Base-by-base conservation (phyloP, 2,888 invertebrate genomes). In the Conus canariensis region DNA sequence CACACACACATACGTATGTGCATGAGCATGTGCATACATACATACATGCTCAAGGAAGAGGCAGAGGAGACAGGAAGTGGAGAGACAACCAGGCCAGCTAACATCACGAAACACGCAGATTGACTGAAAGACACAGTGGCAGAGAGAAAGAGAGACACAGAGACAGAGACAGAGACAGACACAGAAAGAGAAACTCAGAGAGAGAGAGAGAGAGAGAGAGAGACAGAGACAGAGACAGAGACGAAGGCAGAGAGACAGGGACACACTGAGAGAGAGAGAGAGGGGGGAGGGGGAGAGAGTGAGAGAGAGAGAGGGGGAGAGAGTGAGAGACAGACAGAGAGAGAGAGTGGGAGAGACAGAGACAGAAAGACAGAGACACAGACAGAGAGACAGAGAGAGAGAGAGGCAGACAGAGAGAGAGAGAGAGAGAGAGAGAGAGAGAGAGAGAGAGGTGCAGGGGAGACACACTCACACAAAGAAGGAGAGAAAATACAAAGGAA, bases 81-180 rank as follows among this genome's bases (percentile, higher is more conserved):
- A 45, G 45, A 45, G 45, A 45, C 45, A 45, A 45, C 45, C 45
- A 45, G 45, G 45, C 45, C 45, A 45, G 3, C 45, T 45, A 45
- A 45, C 30, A 30, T 30, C 30, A 45, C 3, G 45, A 45, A 45
- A 45, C 45, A 1, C 45, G 4, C 45, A 45, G 45, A 3, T 4
- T 45, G 45, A 45, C 45, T 45, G 4, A 45, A 45, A 45, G 45
- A 45, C 45, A 45, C 45, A 45, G 45, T 1, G 45, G 45, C 45
- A 45, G 45, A 45, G 45, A 3, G 82, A 58, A 0, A 82, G 83
- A 88, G 82, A 59, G 60, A 86, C 70, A 22, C 0, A 87, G 87
- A 87, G 67, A 87, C 3, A 87, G 87, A 59, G 83, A 64, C 83
- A 19, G n/a, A 67, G 82, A 80, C 16, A 82, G 58, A 67, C 80